Conservation (phyloP, 2,113 vertebrate species). For the Dolichallabes microphthalmus region DNA sequence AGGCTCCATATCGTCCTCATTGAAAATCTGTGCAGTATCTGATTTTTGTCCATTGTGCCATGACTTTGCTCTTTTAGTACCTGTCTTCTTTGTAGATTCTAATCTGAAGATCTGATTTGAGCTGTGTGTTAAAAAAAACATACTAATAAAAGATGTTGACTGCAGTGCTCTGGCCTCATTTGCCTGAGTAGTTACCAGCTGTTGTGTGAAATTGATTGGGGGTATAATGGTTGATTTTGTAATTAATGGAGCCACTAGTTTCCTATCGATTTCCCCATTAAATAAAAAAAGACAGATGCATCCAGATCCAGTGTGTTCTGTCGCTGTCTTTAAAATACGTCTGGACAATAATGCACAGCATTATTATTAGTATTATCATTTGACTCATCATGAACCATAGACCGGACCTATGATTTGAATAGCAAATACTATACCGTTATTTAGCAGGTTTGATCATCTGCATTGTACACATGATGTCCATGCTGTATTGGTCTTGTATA, state of each 20-base stretch:
- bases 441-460: not conserved
- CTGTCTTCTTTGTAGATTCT: slow-evolving; percentile 29
- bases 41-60: not conserved
- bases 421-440: slow-evolving; percentile 48
- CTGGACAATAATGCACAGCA: slow-evolving; percentile 53
- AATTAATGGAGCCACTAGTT: slow-evolving; percentile 72
- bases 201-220: slow-evolving; percentile 65
- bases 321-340: slow-evolving; percentile 59
- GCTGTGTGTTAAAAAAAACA: not conserved
- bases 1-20: not conserved
- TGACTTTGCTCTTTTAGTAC: not conserved
- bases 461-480: not conserved
- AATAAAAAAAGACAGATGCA: slow-evolving; percentile 50
- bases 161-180: slow-evolving; percentile 41
- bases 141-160: slow-evolving; percentile 39
- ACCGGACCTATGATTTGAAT: slow-evolving; percentile 46
- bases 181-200: slow-evolving; percentile 63
- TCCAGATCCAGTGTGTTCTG: slow-evolving; percentile 29
- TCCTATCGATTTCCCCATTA: slow-evolving; percentile 70
- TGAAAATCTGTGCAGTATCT: not conserved
- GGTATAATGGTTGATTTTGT: slow-evolving; percentile 65
- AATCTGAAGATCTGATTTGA: slow-evolving; percentile 47
- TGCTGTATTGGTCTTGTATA: not conserved
- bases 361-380: not conserved
- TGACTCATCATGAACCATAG: slow-evolving; percentile 57